phyloP scores from a whole-genome alignment of 2,888 invertebrate species.

The Suillia variegata region DNA sequence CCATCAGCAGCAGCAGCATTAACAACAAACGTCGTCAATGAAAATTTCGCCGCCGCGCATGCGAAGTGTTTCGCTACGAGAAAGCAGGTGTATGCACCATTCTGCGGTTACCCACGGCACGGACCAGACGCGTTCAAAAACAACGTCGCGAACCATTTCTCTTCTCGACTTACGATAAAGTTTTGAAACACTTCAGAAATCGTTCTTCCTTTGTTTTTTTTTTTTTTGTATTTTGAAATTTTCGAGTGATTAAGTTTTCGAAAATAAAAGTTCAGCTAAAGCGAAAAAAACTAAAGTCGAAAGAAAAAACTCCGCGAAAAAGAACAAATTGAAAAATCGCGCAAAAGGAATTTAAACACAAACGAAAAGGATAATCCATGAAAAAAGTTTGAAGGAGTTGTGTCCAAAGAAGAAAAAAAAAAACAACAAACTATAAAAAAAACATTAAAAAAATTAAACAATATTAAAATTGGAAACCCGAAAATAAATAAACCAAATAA shows the following conservation, averaged over 20 bases:
- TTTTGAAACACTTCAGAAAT: no score
- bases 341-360: neutral
- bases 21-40: slow-evolving; percentile 36
- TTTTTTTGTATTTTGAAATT: neutral
- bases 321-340: neutral
- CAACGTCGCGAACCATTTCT: slow-evolving; percentile 23
- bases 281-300: no score
- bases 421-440: neutral
- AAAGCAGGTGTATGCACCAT: slow-evolving; percentile 63
- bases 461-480: no score
- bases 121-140: slow-evolving; percentile 58
- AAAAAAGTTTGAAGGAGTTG: neutral
- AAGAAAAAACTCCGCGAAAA: neutral
- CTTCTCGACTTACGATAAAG: slow-evolving; percentile 5
- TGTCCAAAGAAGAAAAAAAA: slow-evolving; percentile 1
- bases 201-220: no score
- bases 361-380: neutral
- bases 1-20: neutral
- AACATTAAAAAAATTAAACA: neutral
- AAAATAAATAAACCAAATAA: no score
- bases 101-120: slow-evolving; percentile 62
- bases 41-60: slow-evolving; percentile 56
- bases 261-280: no score
- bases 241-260: neutral
- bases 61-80: slow-evolving; percentile 62